Conservation (phyloP, 2,888 invertebrate species). For the Megamerina dolium region DNA sequence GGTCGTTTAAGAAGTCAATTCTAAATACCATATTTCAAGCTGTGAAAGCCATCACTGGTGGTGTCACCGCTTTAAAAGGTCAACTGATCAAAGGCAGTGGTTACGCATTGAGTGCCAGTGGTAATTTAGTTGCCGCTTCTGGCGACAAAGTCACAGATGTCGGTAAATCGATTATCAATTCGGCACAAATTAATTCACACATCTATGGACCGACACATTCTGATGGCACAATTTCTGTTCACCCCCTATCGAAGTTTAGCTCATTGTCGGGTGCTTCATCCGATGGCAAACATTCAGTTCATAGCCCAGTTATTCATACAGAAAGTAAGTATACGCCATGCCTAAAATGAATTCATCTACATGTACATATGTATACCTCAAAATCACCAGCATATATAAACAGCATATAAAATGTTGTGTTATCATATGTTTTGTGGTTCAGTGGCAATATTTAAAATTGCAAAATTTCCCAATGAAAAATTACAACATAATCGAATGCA, state of each 20-base stretch:
- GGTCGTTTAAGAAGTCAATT: conserved; percentile 76
- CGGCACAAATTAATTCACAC: conserved; percentile 60
- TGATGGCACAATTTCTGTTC: conserved; percentile 27
- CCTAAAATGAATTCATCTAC: too few species aligned
- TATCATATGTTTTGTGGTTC: too few species aligned
- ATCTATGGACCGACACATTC: conserved; percentile 32
- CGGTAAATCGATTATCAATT: conserved; percentile 72
- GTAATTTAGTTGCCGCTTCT: conserved; percentile 64
- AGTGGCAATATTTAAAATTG: too few species aligned
- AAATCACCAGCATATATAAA: too few species aligned
- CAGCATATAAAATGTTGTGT: too few species aligned
- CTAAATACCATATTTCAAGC: conserved; percentile 79
- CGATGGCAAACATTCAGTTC: conserved; percentile 26
- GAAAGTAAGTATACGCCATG: conserved; percentile 49
- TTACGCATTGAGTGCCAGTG: conserved; percentile 58
- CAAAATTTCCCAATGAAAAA: too few species aligned
- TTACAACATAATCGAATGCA: neutral
- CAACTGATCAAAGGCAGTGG: conserved; percentile 82
- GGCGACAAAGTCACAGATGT: conserved; percentile 75
- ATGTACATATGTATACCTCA: too few species aligned
- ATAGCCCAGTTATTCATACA: conserved; percentile 38
- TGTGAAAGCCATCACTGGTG: conserved; percentile 81
- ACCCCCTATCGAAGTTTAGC: conserved; percentile 41
- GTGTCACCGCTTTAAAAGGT: conserved; percentile 80
- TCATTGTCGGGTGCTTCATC: conserved; percentile 44